Evolutionary conservation across 2,888 invertebrate species (phyloP), one percentile per base, ranked within the genome.

Genomic region (Tetramorium bicarinatum): DNA sequence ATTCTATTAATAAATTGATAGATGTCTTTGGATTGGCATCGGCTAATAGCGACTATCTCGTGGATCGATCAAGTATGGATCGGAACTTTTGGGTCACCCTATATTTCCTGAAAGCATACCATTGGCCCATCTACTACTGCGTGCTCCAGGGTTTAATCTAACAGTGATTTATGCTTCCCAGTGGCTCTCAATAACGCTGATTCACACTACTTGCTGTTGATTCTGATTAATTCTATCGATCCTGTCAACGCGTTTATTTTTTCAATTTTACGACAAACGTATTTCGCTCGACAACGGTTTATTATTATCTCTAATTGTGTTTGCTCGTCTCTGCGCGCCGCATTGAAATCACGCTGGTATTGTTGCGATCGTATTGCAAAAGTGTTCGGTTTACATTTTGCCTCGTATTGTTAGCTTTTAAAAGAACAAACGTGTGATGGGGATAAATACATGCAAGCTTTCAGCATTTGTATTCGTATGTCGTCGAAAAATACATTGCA

Each of bases 161-260:
- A 94, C 94, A 93, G 94, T 94, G 94, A 94, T 94, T 94, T 94
- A 94, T 94, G 91, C 90, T 89, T 87, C 85, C 81, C 93, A 93
- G 93, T 87, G 93, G 90, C 87, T 93, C 93, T 93, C 93, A 93
- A 80, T 80, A 80, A 80, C 79, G 79, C 34, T 49, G 67, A 56
- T 82, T 74, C 59, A 44, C 75, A 76, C 69, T 82, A 66, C 76
- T 74, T 64, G 76, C 21, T 34, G 44, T 74, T 81, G 61, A 62
- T 81, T 81, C 81, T 49, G 75, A 74, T 81, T 81, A 74, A 76
- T 75, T 81, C 62, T 59, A 74, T 74, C 79, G 75, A 74, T 74
- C 59, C 59, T 75, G 79, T 80, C 79, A 75, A 47, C 59, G 59
- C 59, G 29, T 74, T 79, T 72, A 47, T 59, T 74, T 80, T 71